phyloP scores from a whole-genome alignment of 2,797 vertebrate genomes.

The Epinephelus coioides region DNA sequence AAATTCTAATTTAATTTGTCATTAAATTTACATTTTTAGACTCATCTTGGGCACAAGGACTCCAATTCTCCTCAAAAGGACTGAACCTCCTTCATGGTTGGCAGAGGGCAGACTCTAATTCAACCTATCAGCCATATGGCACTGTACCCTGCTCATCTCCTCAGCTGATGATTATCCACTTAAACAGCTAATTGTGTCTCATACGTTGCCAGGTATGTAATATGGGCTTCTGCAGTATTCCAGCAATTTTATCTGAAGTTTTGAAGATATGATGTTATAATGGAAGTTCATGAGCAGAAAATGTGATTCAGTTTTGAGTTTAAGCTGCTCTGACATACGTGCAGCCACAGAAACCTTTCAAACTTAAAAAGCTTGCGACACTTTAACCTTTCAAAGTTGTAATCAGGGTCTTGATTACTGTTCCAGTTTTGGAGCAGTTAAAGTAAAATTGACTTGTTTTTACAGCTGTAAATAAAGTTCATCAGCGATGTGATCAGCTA shows the following conservation, averaged over 20 bases:
- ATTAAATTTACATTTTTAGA: not conserved
- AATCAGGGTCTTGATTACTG: too few relatives aligned
- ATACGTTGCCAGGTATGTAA: constrained; percentile 35
- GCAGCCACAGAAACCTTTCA: not conserved
- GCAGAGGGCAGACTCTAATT: constrained; percentile 31
- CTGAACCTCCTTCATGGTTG: constrained; percentile 19
- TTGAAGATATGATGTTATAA: constrained; percentile 6
- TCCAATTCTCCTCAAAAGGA: not conserved
- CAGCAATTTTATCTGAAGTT: not conserved
- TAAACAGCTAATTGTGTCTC: constrained; percentile 34
- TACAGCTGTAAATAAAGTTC: not conserved
- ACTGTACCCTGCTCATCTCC: constrained; percentile 26
- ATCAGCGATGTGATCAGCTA: not conserved
- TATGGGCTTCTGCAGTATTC: not conserved
- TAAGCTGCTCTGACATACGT: too few relatives aligned
- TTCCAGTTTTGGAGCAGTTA: not conserved
- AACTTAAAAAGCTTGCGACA: not conserved
- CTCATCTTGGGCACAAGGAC: not conserved
- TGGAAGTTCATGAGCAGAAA: not conserved
- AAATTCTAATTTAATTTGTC: not conserved
- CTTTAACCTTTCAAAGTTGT: too few relatives aligned
- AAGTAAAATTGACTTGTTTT: not conserved
- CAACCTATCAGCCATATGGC: constrained; percentile 47
- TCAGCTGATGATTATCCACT: constrained; percentile 41
- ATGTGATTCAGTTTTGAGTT: not conserved